phyloP scores from a whole-genome alignment of 1,140 invertebrate species.

The Zaprionus taronus region DNA sequence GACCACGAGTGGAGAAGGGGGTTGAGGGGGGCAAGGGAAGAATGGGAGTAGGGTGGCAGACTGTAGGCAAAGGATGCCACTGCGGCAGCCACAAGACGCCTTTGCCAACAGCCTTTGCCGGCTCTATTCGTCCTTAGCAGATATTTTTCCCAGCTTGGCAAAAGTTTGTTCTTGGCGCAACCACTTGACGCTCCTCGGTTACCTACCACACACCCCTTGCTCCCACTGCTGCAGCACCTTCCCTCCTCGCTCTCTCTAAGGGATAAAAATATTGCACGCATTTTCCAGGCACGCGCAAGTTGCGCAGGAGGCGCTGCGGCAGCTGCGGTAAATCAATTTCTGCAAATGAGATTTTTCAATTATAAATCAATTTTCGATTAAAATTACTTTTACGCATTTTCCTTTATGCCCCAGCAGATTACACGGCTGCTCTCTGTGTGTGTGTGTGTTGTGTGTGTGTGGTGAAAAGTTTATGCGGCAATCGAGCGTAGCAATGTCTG shows the following conservation, averaged over 20 bases:
- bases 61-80: slow-evolving; percentile 45
- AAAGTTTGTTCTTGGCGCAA: slow-evolving; percentile 76
- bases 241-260: slow-evolving; percentile 35
- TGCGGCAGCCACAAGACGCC: slow-evolving; percentile 39
- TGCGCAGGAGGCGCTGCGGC: slow-evolving; percentile 53
- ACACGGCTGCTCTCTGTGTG: slow-evolving; percentile 16
- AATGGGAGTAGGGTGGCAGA: slow-evolving; percentile 14
- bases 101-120: slow-evolving; percentile 33
- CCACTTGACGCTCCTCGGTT: slow-evolving; percentile 74
- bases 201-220: slow-evolving; percentile 46
- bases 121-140: slow-evolving; percentile 61
- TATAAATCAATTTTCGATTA: slow-evolving; percentile 85
- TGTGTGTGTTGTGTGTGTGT: slow-evolving; percentile 23
- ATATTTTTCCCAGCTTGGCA: slow-evolving; percentile 70
- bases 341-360: slow-evolving; percentile 84
- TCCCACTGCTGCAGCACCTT: background rate
- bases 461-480: slow-evolving; percentile 53
- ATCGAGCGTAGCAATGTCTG: slow-evolving; percentile 10
- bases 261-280: slow-evolving; percentile 76
- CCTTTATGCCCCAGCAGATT: slow-evolving; percentile 47
- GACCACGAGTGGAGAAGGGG: slow-evolving; percentile 35
- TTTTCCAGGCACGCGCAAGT: slow-evolving; percentile 46
- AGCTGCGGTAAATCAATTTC: slow-evolving; percentile 84
- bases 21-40: slow-evolving; percentile 13
- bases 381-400: slow-evolving; percentile 82